Base-by-base conservation (phyloP, 64 coral and sea anemone species). In the Anthopleura sola region DNA sequence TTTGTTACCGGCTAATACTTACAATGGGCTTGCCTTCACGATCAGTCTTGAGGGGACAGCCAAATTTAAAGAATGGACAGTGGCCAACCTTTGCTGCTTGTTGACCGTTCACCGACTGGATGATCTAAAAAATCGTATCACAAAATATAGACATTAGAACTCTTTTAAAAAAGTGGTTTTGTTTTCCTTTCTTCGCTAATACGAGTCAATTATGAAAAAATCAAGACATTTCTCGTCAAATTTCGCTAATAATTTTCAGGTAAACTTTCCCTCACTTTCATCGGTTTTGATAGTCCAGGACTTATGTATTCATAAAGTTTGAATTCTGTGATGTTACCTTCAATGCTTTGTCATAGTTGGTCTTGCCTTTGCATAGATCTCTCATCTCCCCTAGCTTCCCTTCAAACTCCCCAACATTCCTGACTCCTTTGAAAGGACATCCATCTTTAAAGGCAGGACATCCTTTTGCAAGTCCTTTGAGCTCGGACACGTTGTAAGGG, bases 351-450 rank as follows among this genome's bases (percentile, higher is more conserved):
- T 68, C 36, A 29, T 68, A 85, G 23, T 31, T 44, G 24, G 60
- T 47, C 20, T 85, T 68, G 26, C 84, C 84, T 20, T 85, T 85
- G 23, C 37, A 85, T 7, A 68, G 34, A 23, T 74, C 62, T 3
- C 62, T 60, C 84, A 85, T 85, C 39, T 74, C 36, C 15, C 58
- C 84, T 26, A 85, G 16, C 84, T 69, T 85, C 9, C 26, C 84
- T 60, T 85, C 37, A 85, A 85, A 44, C 84, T 85, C 84, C 23
- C 82, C 84, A 37, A 85, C 60, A 32, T 54, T 69, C 32, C 57
- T 85, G 19, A 37, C 36, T 23, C 24, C 58, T 69, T 85, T 85
- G 53, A 85, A 85, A 21, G 84, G 84, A 24, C 84, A 85, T 1
- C 84, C 84, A 47, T 21, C 37, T 29, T 85, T 69, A 26, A 85